These are phyloP conservation scores for Hirudinaria manillensis DNA, from an alignment of 2,888 invertebrate genomes.

Conservation along the genomic window DNA sequence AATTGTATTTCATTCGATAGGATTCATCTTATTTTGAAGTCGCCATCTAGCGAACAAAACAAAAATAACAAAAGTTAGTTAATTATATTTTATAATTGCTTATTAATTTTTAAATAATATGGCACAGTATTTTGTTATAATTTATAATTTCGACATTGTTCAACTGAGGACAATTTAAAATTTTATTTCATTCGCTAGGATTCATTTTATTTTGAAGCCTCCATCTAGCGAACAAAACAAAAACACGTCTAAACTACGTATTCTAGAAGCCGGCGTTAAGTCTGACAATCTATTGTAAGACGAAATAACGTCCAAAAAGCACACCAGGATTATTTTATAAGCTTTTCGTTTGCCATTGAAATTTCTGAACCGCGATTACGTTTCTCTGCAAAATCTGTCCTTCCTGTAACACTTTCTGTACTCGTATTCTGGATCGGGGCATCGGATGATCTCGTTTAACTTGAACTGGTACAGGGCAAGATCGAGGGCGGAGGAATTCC, in stretches of 20 bases:
- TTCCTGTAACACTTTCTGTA: conserved; percentile 15
- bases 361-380: not conserved
- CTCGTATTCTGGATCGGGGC: conserved; percentile 1
- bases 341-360: not conserved
- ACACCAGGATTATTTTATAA: not conserved
- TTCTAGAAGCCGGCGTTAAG: not conserved
- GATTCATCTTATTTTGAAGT: too few relatives aligned
- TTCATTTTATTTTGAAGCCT: too few relatives aligned
- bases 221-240: conserved; percentile 11
- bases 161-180: not conserved
- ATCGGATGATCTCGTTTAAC: not conserved
- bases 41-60: too few relatives aligned
- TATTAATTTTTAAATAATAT: too few relatives aligned
- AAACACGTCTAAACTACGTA: not conserved
- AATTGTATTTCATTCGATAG: too few relatives aligned
- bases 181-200: not conserved
- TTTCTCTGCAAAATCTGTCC: too few relatives aligned
- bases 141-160: not conserved
- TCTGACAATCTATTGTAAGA: not conserved
- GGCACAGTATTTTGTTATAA: not conserved
- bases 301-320: not conserved
- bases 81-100: too few relatives aligned
- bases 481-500: not conserved
- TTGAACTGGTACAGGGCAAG: not conserved
- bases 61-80: too few relatives aligned